A percentile compares a stretch with the other conserved stretches of the same genome.
phyloP scores from a whole-genome alignment of 2,113 vertebrate genomes.

The Cochlearius cochlearius region DNA sequence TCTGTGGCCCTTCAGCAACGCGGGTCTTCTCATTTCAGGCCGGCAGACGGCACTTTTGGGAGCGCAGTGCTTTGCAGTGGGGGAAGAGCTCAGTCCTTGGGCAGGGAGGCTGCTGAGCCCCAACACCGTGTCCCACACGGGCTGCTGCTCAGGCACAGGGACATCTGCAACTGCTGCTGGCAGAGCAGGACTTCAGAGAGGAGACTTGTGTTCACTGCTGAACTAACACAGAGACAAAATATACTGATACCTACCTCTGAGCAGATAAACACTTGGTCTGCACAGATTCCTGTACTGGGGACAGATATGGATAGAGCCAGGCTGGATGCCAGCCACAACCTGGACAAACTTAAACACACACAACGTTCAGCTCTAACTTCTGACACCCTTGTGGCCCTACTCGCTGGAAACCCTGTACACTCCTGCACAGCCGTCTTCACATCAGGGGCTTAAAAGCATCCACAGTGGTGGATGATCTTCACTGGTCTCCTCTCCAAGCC shows the following conservation, averaged over 20 bases:
- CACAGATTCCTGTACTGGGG: neutral
- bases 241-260: neutral
- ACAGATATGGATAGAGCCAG: neutral
- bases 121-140: rapidly evolving
- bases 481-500: neutral
- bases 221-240: neutral
- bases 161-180: neutral
- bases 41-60: rapidly evolving
- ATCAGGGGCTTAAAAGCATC: neutral
- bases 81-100: neutral
- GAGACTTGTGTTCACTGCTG: neutral
- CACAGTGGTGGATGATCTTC: rapidly evolving
- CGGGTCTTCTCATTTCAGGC: neutral
- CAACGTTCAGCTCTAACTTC: neutral
- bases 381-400: neutral
- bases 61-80: rapidly evolving
- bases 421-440: neutral
- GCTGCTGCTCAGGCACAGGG: neutral
- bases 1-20: neutral
- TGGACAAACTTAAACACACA: neutral
- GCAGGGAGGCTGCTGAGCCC: neutral
- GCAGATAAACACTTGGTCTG: neutral
- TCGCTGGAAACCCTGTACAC: neutral
- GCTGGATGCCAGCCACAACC: neutral
- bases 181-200: neutral